Percentiles rank a stretch among this genome's conserved stretches.
Evolutionary conservation across 2,797 vertebrate genomes (phyloP).

Genomic region (Alcedo quadribrachys): DNA sequence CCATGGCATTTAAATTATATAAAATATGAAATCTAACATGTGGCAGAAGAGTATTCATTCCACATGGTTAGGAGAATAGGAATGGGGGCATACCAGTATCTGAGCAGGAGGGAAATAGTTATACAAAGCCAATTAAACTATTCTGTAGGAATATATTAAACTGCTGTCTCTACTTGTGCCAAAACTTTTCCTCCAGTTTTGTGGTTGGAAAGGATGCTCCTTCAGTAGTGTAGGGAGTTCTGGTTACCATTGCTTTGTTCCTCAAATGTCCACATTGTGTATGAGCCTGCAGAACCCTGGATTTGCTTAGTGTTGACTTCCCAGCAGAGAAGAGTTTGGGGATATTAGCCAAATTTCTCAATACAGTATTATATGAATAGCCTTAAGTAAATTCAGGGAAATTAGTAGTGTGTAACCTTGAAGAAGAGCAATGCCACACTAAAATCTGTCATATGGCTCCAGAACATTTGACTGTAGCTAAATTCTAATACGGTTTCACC

Average conservation of each 20-base stretch:
- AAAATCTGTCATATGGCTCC: neutral
- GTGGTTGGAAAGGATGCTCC: neutral
- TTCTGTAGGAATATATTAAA: slow-evolving; percentile 19
- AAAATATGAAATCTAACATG: slow-evolving; percentile 51
- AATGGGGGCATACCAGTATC: neutral
- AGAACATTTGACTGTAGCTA: neutral
- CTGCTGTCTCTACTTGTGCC: neutral
- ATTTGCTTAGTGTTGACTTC: neutral
- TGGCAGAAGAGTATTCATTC: slow-evolving; percentile 47
- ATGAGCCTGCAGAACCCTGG: neutral
- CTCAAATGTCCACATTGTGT: neutral
- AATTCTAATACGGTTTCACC: neutral
- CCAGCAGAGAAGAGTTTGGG: neutral
- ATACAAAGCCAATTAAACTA: neutral
- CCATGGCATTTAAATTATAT: slow-evolving; percentile 25
- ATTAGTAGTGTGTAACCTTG: neutral
- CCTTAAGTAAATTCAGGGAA: neutral
- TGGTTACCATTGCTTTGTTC: neutral
- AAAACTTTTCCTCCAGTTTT: neutral
- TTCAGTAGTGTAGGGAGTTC: neutral
- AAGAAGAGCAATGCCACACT: neutral
- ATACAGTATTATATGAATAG: neutral
- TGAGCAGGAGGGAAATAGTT: slow-evolving; percentile 9
- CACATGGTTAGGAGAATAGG: slow-evolving; percentile 43
- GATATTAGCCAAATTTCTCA: neutral